Evolutionary conservation across 35 echinoderm and acorn worm genomes (phyloP), one percentile per base, ranked within the genome.

Genomic region (Ophioderma brevispina): DNA sequence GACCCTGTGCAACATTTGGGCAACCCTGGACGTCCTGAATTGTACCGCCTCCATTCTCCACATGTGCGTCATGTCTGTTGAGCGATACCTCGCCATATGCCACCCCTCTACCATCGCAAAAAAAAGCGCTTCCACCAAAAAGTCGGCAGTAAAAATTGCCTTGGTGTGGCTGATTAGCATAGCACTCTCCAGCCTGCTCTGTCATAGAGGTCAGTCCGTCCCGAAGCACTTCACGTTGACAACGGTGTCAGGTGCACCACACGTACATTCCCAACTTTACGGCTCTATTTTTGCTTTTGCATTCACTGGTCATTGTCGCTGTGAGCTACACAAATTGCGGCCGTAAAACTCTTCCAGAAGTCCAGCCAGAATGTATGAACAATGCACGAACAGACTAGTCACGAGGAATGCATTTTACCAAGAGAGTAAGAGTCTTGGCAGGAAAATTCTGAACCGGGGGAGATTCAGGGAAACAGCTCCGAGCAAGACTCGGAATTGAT

Each of bases 41-140:
- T 94, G 92, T 39, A 94, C 92, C 6, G 35, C 92, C 0, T 94
- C 92, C 0, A 94, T 94, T 15, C 78, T 94, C 1, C 92, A 94
- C 80, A 88, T 94, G n/a, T 88, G 92, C 40, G 75, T 82, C n/a
- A 84, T 94, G 40, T 94, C 87, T 37, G 79, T 89, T 0, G 92
- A 94, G 36, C 85, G 92, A 0, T 94, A 94, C 43, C 86, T 94
- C 37, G 92, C 92, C 31, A 89, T 94, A 31, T 76, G 55, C 36
- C 33, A 59, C 30, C 92, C 92, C 80, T 94, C 0, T 59, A 78
- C 18, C 81, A 38, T 43, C 75, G 63, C 30, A 46, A 84, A 31
- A 40, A 55, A 31, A 40, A 80, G 11, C n/a, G 76, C 32, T 75
- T 43, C 19, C 39, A 30, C 8, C 86, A 46, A 13, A 59, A 80